Percentiles rank a stretch among this genome's conserved stretches.
phyloP scores from a whole-genome alignment of 2,113 vertebrate species.

The Apteryx owenii region DNA sequence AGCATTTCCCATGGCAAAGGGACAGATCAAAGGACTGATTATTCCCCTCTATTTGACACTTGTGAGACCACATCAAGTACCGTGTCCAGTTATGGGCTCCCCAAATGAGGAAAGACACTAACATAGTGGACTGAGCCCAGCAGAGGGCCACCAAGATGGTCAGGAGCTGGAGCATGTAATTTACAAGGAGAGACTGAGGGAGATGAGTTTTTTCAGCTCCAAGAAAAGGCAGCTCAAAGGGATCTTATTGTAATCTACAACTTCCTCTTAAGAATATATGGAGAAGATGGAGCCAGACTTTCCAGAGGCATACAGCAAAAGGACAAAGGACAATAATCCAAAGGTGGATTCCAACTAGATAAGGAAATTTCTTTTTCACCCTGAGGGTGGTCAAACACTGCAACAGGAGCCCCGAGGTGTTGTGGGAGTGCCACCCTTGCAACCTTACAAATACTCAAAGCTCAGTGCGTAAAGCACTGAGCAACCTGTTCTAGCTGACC shows the following conservation, averaged over 20 bases:
- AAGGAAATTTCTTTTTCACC: neutral
- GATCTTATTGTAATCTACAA: neutral
- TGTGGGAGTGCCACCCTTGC: neutral
- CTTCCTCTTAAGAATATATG: neutral
- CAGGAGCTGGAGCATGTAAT: neutral
- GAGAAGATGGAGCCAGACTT: neutral
- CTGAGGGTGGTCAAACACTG: neutral
- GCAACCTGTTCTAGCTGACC: neutral
- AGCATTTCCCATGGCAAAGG: accelerated
- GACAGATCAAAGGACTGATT: neutral
- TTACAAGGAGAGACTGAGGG: accelerated
- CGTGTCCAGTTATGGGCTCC: neutral
- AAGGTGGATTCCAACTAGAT: neutral
- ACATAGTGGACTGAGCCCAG: neutral
- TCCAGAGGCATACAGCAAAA: neutral
- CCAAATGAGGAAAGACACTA: neutral
- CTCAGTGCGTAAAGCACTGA: neutral
- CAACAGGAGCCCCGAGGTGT: neutral
- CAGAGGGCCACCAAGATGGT: neutral
- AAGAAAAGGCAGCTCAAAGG: neutral
- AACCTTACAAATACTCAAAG: neutral
- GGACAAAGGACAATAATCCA: neutral
- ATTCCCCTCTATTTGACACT: neutral
- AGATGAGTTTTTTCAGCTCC: neutral
- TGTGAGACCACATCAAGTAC: neutral